Base-by-base conservation (phyloP, 2,797 vertebrate species). In the Microctenopoma lineatum region DNA sequence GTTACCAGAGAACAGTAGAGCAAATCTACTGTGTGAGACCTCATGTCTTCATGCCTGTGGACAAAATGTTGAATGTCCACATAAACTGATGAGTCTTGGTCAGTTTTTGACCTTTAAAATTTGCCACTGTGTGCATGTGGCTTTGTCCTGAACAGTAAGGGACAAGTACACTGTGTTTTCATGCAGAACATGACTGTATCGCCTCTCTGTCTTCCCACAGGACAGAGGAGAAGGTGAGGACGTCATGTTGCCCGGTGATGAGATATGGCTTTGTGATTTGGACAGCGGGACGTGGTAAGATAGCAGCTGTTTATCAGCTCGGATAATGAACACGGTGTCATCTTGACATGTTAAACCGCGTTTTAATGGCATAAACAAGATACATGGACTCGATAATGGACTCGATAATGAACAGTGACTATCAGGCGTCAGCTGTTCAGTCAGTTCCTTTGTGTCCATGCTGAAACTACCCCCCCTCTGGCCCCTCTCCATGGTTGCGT, bases 201-300 rank as follows among this genome's bases (percentile, higher is more conserved):
- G 64, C 13, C 29, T 36, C n/a, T 59, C n/a, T 59, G 58, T 55
- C 66, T 4, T 60, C 9, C 87, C 79, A 5, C 80, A 98, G 97
- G 95, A 21, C 21, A 21, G 94, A 9, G 93, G 92, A 62, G 93
- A 90, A 75, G 95, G 96, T 68, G 94, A 95, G 86, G 96, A 98
- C 80, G 86, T 95, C 13, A 89, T 95, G 66, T 80, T 97, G 75
- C 96, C 96, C 64, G 94, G 95, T 29, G 94, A 96, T 77, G 97
- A 98, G 91, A 96, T 98, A 59, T 98, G 97, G 96, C 92, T 96
- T 60, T 98, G 96, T 70, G 95, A 98, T 70, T 90, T 96, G 70
- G 93, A 95, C 81, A 97, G 93, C n/a, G 96, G 96, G 42, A 80
- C 89, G 18, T 99, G 97, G 97, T 97, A 82, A 95, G 93, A 70